Base-by-base conservation (phyloP, 2,888 invertebrate species). In the Osmoderma eremita region DNA sequence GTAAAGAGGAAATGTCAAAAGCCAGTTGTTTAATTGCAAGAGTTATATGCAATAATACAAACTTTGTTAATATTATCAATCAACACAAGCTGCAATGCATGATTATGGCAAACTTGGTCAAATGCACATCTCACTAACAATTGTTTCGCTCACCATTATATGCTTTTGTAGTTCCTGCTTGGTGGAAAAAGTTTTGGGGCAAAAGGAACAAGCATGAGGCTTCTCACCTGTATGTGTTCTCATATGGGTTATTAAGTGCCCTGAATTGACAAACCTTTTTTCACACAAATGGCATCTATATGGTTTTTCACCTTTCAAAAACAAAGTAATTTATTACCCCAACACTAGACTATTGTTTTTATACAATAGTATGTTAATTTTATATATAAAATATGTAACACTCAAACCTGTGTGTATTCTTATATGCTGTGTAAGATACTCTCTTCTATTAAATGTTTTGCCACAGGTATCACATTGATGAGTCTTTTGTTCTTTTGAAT, bases 391-490 rank as follows among this genome's bases (percentile, higher is more conserved):
- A 17, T 24, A 54, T 20, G 17, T 54, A 41, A 24, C 20, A 38
- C 8, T 39, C 24, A 24, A 61, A 72, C 75, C 78, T 39, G 78
- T 78, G 63, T 78, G 78, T 54, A 78, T 78, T 39, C 78, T 69
- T 61, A 77, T 78, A 65, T 78, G 78, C 64, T 78, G 78, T 15
- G 77, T 78, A 53, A 78, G 71, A 69, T 78, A 77, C 68, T 78
- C 78, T 62, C 80, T 74, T 58, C 81, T 73, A 66, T 78, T 79
- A 71, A 81, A 81, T 24, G 77, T 78, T 73, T 80, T 81, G 8
- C 79, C 78, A 68, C 81, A 81, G 38, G 80, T 77, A 69, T 81
- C 79, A 71, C 81, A 81, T 30, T 79, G 77, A 70, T 80, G 80
- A 24, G 73, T 73, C 68, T 78, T 79, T 66, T 74, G 74, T 53